Evolutionary conservation across 1,140 invertebrate species (phyloP).

Genomic region (Choristoneura fumiferana): DNA sequence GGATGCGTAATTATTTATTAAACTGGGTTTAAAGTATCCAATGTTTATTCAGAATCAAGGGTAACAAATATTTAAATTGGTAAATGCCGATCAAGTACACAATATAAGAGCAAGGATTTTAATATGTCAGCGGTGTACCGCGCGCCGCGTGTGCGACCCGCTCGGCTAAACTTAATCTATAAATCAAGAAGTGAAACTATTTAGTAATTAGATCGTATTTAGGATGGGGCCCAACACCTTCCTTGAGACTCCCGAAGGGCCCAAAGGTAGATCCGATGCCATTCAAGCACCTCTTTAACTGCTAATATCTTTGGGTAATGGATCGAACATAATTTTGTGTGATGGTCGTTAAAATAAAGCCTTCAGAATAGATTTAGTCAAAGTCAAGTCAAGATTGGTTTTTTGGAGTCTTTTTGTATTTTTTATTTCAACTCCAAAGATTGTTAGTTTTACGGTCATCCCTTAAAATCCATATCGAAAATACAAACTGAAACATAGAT

Average conservation of each 20-base stretch:
- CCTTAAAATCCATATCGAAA: too few species aligned
- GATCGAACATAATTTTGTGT: conserved; percentile 75
- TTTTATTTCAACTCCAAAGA: too few species aligned
- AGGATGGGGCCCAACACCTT: conserved; percentile 76
- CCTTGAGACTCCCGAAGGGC: conserved; percentile 64
- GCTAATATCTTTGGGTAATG: conserved; percentile 76
- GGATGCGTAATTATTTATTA: too few species aligned
- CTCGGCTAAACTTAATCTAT: conserved; percentile 78
- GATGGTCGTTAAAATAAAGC: conserved; percentile 52
- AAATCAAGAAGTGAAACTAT: conserved; percentile 80
- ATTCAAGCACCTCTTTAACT: conserved; percentile 76
- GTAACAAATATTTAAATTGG: too few species aligned
- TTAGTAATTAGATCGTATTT: conserved; percentile 80
- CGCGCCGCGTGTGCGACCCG: conserved; percentile 59
- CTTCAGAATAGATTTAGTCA: too few species aligned
- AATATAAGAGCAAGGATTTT: conserved; percentile 52
- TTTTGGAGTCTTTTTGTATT: too few species aligned
- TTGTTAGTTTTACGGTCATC: too few species aligned
- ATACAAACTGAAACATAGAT: too few species aligned
- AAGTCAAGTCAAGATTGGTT: too few species aligned
- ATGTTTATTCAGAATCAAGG: too few species aligned
- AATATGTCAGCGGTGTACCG: conserved; percentile 59
- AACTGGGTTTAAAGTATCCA: too few species aligned
- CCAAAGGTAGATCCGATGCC: conserved; percentile 70
- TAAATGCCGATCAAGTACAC: not conserved